Percentiles rank a stretch among this genome's conserved stretches.
phyloP scores from a whole-genome alignment of 2,888 invertebrate genomes.

The Eupithecia subfuscata region DNA sequence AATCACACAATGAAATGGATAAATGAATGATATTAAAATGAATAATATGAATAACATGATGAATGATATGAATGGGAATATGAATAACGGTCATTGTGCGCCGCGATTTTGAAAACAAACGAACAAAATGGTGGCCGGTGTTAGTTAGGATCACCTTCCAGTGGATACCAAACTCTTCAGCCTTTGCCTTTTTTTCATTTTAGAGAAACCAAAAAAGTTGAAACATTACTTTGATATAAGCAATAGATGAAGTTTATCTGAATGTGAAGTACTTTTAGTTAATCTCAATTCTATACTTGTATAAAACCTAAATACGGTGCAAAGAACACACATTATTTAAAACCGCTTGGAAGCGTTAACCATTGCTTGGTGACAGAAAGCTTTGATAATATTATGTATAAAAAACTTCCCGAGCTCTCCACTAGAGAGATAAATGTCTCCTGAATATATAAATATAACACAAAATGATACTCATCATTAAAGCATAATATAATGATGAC shows the following conservation, averaged over 20 bases:
- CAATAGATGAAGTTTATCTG: slow-evolving; percentile 43
- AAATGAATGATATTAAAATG: too few relatives aligned
- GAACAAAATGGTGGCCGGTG: too few relatives aligned
- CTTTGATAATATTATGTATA: slow-evolving; percentile 62
- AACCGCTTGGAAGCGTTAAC: slow-evolving; percentile 59
- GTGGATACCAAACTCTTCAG: too few relatives aligned
- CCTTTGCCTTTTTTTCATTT: slow-evolving; percentile 13
- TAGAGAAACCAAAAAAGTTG: slow-evolving; percentile 47
- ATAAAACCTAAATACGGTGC: slow-evolving; percentile 52
- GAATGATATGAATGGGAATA: too few relatives aligned
- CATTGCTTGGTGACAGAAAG: slow-evolving; percentile 72
- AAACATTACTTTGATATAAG: slow-evolving; percentile 41
- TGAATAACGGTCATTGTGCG: too few relatives aligned
- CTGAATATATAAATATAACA: slow-evolving; percentile 58
- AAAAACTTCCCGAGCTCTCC: slow-evolving; percentile 82
- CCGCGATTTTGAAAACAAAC: too few relatives aligned
- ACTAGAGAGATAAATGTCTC: slow-evolving; percentile 74
- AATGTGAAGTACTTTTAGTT: slow-evolving; percentile 27
- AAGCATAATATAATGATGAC: slow-evolving; percentile 57
- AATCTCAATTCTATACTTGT: slow-evolving; percentile 19
- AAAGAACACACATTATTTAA: slow-evolving; percentile 53
- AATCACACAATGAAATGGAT: too few relatives aligned
- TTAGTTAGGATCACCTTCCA: too few relatives aligned
- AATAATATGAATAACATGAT: too few relatives aligned
- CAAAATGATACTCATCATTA: slow-evolving; percentile 46